Base-by-base conservation (phyloP, 2,888 invertebrate species). In the Bellardia bayeri region DNA sequence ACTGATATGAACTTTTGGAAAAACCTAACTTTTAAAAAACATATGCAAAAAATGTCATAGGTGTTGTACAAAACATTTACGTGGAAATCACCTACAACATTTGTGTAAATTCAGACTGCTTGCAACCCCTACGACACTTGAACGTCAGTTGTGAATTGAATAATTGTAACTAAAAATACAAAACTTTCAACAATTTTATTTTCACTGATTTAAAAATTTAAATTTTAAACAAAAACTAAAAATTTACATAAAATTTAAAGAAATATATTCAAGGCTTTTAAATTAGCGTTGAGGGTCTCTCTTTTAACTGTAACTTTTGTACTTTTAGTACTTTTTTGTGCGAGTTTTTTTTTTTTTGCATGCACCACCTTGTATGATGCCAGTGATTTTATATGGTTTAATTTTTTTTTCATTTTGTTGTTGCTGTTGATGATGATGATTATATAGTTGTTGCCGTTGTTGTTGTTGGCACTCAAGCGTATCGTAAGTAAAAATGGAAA, bases 401-500 rank as follows among this genome's bases (percentile, higher is more conserved):
- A 63, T 30, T n/a, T 64, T 23, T 75, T 23, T 37, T 49, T 9
- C 37, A 33, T 68, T 23, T 58, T 54, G 5, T 75, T 37, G 30
- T 49, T 49, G 23, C 33, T 72, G 30, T 0, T 72, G 56, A 23
- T 40, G 58, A 7, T 58, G 23, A 30, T 49, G 58, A 49, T 68
- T 61, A 42, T 82, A 30, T 37, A 56, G 58, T 54, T 75, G 69
- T 63, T 37, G 37, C 37, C 45, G 58, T 54, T 75, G 69, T 63
- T 37, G 37, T 6, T 76, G 81, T 63, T 85, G 64, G 75, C 71
- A 71, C 76, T 81, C 76, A 72, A 71, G 85, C 81, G 69, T 76
- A 74, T 81, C 63, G 68, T 81, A 81, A 75, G 75, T 85, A 56
- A 81, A 85, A 76, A 81, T 75, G 69, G 63, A 81, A 81, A 85